Evolutionary conservation across 92 coral and sea anemone species (phyloP), one percentile per base, ranked within the genome.

Genomic region (Metridium senile): DNA sequence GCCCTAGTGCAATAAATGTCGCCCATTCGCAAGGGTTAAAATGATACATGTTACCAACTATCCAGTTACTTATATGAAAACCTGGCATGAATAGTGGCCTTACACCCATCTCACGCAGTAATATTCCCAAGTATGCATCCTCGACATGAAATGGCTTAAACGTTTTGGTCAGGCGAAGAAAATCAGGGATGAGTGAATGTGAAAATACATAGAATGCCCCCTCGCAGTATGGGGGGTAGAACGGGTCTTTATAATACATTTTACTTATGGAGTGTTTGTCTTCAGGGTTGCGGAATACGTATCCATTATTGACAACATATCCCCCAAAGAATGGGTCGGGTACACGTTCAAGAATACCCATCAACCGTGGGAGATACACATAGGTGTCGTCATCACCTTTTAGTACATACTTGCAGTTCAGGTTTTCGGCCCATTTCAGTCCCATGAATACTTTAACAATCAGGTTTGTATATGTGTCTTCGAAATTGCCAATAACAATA

Each of bases 361-460:
- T 68, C 21, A 83, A 47, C 28, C 85, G 62, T 57, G 87, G 87
- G 10, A 82, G 31, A 35, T 65, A 65, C 17, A 77, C 35, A 58
- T 86, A 86, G 11, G 80, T 79, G 53, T 86, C 90, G 19, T 86
- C 87, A 59, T 86, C 90, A 1, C 83, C 88, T 62, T 88, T 88
- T 16, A 88, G 79, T 18, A 88, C 62, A 46, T 72, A 88, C 28
- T 62, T 68, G 34, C 71, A 58, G 9, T 62, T 68, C 22, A 75
- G 46, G 19, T 61, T 75, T 28, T 49, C 32, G 2, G 85, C 85
- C 91, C 88, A 87, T 47, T 66, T 71, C 19, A 87, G 62, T 22
- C 91, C 88, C 91, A 87, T 87, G 35, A 68, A 87, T 22, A 87
- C 84, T 57, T 87, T 87, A n/a, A 77, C 63, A 25, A 85, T 69